These are phyloP conservation scores for Pampusana beccarii DNA, from an alignment of 2,113 vertebrate species.

Conservation along the genomic window DNA sequence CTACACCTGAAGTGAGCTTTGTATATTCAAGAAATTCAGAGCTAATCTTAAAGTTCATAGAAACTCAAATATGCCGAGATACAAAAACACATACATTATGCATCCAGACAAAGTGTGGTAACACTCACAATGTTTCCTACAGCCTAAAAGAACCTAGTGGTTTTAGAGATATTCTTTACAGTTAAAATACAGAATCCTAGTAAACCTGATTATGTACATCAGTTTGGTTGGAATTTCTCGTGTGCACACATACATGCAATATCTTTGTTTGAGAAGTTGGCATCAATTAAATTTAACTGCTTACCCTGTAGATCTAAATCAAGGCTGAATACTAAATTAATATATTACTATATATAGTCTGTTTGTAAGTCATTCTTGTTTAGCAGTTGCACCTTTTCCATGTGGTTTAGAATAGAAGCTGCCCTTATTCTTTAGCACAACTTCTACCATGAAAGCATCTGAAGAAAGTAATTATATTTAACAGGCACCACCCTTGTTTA, in stretches of 20 bases:
- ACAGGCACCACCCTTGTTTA: conserved; percentile 20
- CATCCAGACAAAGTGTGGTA: background rate
- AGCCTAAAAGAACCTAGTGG: background rate
- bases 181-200: background rate
- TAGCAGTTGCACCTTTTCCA: background rate
- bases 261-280: background rate
- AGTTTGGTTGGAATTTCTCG: background rate
- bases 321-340: background rate
- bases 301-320: background rate
- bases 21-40: background rate
- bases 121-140: background rate
- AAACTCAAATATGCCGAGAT: background rate
- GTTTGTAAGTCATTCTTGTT: background rate
- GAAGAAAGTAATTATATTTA: conserved; percentile 24
- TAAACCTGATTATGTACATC: background rate
- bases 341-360: background rate
- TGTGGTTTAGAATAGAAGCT: background rate
- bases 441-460: background rate
- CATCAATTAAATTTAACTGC: background rate
- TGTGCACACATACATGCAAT: background rate
- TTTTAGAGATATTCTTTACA: conserved; percentile 13
- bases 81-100: background rate
- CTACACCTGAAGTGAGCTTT: background rate
- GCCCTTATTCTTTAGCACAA: background rate
- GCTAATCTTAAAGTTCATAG: background rate